Evolutionary conservation across 2,797 vertebrate genomes (phyloP).

Genomic region (Steatocranus sp.): DNA sequence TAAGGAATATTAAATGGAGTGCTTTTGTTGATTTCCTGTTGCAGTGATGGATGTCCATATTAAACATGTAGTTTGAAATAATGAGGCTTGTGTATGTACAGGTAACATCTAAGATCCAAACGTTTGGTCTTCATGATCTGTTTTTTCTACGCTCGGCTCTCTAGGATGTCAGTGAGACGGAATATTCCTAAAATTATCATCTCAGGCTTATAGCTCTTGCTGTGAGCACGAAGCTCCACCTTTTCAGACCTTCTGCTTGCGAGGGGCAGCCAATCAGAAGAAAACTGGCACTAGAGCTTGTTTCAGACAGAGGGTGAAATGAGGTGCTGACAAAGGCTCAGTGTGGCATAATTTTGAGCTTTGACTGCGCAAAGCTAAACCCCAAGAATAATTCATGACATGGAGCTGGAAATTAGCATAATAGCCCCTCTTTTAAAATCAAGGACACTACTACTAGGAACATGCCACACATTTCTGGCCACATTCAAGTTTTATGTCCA

Average conservation of each 20-base stretch:
- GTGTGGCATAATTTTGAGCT: background rate
- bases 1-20: background rate
- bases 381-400: background rate
- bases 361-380: background rate
- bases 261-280: background rate
- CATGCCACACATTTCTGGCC: accelerated
- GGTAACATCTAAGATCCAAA: background rate
- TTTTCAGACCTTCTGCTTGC: background rate
- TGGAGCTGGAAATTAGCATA: background rate
- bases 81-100: background rate
- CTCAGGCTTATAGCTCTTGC: background rate
- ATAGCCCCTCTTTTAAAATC: background rate
- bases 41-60: background rate
- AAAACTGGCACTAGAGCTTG: background rate
- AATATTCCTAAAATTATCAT: background rate
- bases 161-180: background rate
- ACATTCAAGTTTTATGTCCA: background rate
- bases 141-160: background rate
- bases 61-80: background rate
- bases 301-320: background rate
- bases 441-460: background rate
- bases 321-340: background rate
- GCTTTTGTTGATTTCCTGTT: background rate
- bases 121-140: background rate
- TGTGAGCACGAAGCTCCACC: accelerated